Evolutionary conservation across 2,113 vertebrate species (phyloP).

Genomic region (Epinephelus fuscoguttatus): DNA sequence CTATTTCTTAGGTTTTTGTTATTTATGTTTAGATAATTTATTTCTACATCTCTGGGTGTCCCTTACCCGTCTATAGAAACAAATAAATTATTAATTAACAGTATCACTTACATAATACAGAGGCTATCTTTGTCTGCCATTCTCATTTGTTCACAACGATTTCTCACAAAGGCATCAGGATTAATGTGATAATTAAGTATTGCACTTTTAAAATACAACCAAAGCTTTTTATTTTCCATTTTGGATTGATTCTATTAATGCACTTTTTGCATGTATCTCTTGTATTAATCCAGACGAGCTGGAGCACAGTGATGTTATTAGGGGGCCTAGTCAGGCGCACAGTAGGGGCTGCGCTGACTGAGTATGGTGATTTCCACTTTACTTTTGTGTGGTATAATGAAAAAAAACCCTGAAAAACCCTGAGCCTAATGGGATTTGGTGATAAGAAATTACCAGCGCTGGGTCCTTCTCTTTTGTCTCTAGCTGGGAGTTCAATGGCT

Average conservation of each 20-base stretch:
- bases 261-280: conserved; percentile 26
- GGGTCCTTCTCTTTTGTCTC: conserved; percentile 95
- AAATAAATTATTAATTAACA: conserved; percentile 14
- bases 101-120: conserved; percentile 26
- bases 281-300: conserved; percentile 23
- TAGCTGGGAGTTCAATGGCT: conserved; percentile 94
- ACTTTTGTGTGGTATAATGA: conserved; percentile 84
- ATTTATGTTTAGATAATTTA: background rate
- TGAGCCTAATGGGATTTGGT: conserved; percentile 87
- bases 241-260: conserved; percentile 29
- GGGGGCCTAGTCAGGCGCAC: conserved; percentile 44
- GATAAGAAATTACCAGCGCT: conserved; percentile 88
- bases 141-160: background rate
- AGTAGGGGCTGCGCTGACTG: conserved; percentile 64
- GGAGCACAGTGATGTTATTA: conserved; percentile 45
- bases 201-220: conserved; percentile 6
- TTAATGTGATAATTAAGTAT: conserved; percentile 2
- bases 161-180: background rate
- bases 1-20: background rate
- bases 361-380: conserved; percentile 81
- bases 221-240: conserved; percentile 26
- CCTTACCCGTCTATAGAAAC: background rate
- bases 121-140: conserved; percentile 16
- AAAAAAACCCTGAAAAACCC: conserved; percentile 63
- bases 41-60: background rate